Percentiles rank a stretch among this genome's conserved stretches.
Conservation (phyloP, 23 tunicate genomes). For the Styela plicata region DNA sequence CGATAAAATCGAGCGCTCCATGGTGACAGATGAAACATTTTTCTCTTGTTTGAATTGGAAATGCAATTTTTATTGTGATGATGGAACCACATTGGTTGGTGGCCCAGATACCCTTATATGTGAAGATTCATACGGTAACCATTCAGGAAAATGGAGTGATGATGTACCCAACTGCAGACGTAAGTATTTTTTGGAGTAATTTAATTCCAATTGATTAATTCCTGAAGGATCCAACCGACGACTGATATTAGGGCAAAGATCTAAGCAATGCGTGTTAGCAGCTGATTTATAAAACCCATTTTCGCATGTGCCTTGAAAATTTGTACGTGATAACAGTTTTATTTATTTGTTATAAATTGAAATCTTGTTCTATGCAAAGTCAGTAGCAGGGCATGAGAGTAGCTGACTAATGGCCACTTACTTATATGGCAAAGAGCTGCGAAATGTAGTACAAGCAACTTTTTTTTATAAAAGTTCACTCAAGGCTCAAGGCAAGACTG, state of each 20-base stretch:
- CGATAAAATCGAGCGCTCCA: neutral
- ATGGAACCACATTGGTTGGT: neutral
- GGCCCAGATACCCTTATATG: neutral
- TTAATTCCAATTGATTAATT: neutral
- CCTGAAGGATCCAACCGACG: neutral
- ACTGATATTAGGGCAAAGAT: neutral
- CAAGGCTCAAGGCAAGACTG: too few species aligned
- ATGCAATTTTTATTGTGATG: neutral
- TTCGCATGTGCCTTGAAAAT: too few species aligned
- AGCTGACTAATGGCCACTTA: too few species aligned
- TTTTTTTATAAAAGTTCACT: too few species aligned
- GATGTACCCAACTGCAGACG: constrained; percentile 1
- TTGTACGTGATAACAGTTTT: too few species aligned
- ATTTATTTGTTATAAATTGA: too few species aligned
- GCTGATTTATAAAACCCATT: too few species aligned
- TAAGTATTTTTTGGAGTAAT: neutral
- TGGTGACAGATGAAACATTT: neutral
- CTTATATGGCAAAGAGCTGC: too few species aligned
- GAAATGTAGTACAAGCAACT: too few species aligned
- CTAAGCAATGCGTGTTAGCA: too few species aligned
- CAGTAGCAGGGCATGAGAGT: too few species aligned
- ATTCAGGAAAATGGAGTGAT: constrained; percentile 5
- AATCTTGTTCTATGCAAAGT: too few species aligned
- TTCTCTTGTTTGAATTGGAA: neutral
- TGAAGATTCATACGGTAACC: neutral